A percentile compares a stretch with the other conserved stretches of the same genome.
Conservation (phyloP, 2,888 invertebrate genomes). For the Chrysodeixis includens region DNA sequence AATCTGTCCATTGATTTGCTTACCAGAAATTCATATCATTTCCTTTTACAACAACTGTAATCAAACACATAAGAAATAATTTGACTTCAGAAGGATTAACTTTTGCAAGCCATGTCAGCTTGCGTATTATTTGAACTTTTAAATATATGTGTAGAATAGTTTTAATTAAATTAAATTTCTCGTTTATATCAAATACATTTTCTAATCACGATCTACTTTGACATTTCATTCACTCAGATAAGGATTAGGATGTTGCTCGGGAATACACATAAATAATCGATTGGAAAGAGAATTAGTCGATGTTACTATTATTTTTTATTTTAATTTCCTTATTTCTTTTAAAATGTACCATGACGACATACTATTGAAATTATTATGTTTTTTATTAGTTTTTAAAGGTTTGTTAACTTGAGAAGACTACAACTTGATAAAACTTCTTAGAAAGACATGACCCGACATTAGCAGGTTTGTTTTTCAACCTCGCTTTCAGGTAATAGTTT, state of each 20-base stretch:
- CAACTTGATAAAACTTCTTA: too few species aligned
- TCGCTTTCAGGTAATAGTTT: too few species aligned
- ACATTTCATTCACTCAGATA: constrained; percentile 32
- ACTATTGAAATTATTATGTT: too few species aligned
- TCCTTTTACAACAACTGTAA: constrained; percentile 13
- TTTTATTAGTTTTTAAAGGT: too few species aligned
- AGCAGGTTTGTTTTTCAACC: too few species aligned
- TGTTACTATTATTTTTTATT: too few species aligned
- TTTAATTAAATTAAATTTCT: constrained; percentile 30
- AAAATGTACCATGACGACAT: too few species aligned
- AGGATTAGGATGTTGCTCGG: background rate
- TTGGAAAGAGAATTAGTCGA: background rate
- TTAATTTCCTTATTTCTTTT: too few species aligned
- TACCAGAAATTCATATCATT: constrained; percentile 52
- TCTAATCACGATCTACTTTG: constrained; percentile 40
- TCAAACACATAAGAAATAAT: constrained; percentile 20
- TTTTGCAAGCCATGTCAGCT: constrained; percentile 26
- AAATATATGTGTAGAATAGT: constrained; percentile 12
- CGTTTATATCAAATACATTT: constrained; percentile 48
- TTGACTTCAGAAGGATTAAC: constrained; percentile 14
- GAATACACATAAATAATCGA: background rate
- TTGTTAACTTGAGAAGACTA: too few species aligned
- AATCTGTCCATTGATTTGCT: constrained; percentile 39
- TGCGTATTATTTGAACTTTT: constrained; percentile 15
- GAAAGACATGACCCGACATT: too few species aligned